Conservation (phyloP, 2,113 vertebrate species). For the Paralichthys olivaceus region DNA sequence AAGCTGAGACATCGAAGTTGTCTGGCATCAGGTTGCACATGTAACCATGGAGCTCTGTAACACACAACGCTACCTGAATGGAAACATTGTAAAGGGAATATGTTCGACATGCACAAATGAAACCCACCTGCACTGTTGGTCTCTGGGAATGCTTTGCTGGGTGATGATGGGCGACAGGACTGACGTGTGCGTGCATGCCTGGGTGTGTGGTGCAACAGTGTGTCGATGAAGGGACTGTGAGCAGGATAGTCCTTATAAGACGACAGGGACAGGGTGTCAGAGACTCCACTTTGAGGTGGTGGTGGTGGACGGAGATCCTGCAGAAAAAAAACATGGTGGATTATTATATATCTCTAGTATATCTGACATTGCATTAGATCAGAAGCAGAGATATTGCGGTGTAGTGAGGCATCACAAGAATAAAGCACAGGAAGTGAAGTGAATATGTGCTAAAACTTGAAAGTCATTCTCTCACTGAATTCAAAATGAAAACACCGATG, state of each 20-base stretch:
- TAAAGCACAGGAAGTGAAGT: not conserved
- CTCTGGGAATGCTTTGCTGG: conserved; percentile 90
- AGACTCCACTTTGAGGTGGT: conserved; percentile 47
- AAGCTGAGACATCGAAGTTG: conserved; percentile 51
- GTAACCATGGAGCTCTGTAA: conserved; percentile 76
- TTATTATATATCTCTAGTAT: not conserved
- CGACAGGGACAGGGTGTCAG: conserved; percentile 81
- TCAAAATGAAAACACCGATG: too few relatives aligned
- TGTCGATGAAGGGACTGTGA: conserved; percentile 86
- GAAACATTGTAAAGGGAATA: conserved; percentile 29
- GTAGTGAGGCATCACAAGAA: too few relatives aligned
- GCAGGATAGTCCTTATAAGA: conserved; percentile 88
- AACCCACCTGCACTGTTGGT: conserved; percentile 88
- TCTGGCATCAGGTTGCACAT: conserved; percentile 67
- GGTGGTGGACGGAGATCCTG: conserved; percentile 43
- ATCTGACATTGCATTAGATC: not conserved
- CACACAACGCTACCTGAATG: conserved; percentile 50
- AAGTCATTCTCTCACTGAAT: not conserved
- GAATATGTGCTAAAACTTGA: not conserved
- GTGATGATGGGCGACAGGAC: conserved; percentile 51
- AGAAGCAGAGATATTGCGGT: not conserved
- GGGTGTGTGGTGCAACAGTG: conserved; percentile 71
- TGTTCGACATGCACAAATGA: not conserved
- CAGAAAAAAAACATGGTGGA: not conserved
- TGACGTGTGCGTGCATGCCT: conserved; percentile 28